A percentile compares a stretch with the other conserved stretches of the same genome.
Evolutionary conservation across 2,113 vertebrate species (phyloP).

Genomic region (Sinocyclocheilus rhinocerous): DNA sequence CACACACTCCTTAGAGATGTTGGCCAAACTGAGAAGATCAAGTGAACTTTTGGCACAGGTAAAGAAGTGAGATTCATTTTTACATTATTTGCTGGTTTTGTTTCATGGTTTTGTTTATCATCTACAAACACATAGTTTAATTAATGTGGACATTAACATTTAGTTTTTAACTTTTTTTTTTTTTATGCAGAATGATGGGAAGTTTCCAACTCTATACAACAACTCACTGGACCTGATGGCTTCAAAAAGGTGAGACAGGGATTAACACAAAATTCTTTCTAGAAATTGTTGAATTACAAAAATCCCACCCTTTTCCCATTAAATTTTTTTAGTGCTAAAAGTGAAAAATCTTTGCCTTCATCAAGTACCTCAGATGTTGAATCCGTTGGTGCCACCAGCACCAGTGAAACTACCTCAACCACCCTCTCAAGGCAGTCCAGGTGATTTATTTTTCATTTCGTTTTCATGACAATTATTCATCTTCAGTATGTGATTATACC

Average conservation of each 20-base stretch:
- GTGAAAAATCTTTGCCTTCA: conserved; percentile 84
- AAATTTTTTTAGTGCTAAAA: conserved; percentile 71
- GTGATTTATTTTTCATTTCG: conserved; percentile 61
- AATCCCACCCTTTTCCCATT: conserved; percentile 49
- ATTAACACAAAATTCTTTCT: conserved; percentile 44
- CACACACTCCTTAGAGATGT: conserved; percentile 83
- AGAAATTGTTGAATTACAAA: background rate
- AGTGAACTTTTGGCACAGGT: conserved; percentile 72
- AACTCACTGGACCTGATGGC: conserved; percentile 83
- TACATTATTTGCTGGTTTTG: background rate
- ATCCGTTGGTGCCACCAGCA: conserved; percentile 89
- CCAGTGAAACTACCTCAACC: conserved; percentile 99
- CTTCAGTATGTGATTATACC: background rate
- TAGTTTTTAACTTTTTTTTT: conserved; percentile 18
- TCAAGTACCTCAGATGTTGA: conserved; percentile 93
- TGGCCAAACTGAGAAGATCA: conserved; percentile 71
- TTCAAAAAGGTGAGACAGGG: conserved; percentile 83
- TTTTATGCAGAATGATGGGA: conserved; percentile 66
- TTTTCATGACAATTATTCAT: background rate
- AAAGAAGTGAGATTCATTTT: conserved; percentile 18
- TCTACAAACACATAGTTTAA: background rate
- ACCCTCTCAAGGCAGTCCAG: conserved; percentile 93
- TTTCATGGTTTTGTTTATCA: background rate
- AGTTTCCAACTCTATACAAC: conserved; percentile 73
- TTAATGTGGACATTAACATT: background rate